These are phyloP conservation scores for Eilema depressum DNA, from an alignment of 2,888 invertebrate species.

Conservation along the genomic window DNA sequence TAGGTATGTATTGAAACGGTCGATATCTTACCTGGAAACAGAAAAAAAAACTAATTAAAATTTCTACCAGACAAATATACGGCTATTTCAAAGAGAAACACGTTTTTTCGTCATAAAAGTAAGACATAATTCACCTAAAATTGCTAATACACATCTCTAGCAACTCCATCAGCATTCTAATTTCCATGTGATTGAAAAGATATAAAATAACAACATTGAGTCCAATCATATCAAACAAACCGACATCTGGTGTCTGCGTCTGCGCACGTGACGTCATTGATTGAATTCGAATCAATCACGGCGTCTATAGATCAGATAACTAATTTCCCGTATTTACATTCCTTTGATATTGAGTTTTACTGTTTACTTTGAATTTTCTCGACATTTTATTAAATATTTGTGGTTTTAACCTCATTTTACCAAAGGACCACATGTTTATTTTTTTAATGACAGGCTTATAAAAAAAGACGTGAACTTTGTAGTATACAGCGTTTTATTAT, in stretches of 20 bases:
- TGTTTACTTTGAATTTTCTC: slow-evolving; percentile 25
- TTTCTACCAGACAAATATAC: background rate
- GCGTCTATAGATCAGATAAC: slow-evolving; percentile 30
- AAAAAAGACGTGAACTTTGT: background rate
- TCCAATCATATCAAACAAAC: slow-evolving; percentile 39
- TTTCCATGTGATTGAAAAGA: slow-evolving; percentile 32
- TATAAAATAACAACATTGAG: slow-evolving; percentile 40
- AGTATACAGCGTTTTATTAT: too few species aligned
- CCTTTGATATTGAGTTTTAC: slow-evolving; percentile 29
- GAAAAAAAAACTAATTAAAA: slow-evolving; percentile 10
- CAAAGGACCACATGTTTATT: background rate
- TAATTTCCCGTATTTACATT: slow-evolving; percentile 32
- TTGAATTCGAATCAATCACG: slow-evolving; percentile 41
- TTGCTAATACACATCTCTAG: slow-evolving; percentile 13
- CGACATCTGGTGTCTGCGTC: slow-evolving; percentile 45
- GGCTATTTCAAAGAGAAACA: background rate
- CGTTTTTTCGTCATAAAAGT: background rate
- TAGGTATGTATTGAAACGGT: background rate
- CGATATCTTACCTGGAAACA: slow-evolving; percentile 21
- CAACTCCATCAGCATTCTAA: slow-evolving; percentile 20
- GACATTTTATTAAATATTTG: background rate
- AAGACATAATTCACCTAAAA: slow-evolving; percentile 15
- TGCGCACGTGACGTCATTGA: slow-evolving; percentile 44
- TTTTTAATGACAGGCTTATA: background rate
- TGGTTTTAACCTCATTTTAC: background rate